Base-by-base conservation (phyloP, 2,113 vertebrate genomes). In the Panthera uncia region DNA sequence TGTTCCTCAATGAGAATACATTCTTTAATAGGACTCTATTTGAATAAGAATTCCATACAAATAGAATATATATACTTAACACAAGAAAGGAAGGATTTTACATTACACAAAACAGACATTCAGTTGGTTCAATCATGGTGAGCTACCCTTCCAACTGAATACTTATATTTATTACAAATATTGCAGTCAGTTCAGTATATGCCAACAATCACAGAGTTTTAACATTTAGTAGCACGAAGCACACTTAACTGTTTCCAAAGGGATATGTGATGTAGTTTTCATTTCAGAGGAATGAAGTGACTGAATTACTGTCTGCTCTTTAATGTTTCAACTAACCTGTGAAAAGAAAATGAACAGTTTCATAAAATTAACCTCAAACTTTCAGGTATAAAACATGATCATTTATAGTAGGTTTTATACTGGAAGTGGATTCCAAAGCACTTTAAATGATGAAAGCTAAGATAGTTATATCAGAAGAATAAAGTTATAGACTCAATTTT, bases 281-380 rank as follows among this genome's bases (percentile, higher is more conserved):
- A 18, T 3, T 57, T 48, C 76, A 94, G 23, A 93, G 71, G 79
- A 38, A 12, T 45, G 52, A 88, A 5, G 1, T 95, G 68, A 95
- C 0, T 38, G 19, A 36, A 89, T 99, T 99, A 99, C 99, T 99
- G 99, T 95, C 99, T 99, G 98, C 99, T 99, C 98, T 99, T 99
- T 97, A 99, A 97, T 29, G 99, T 99, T 97, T 99, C 99, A 98
- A 99, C 99, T 98, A 99, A 98, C 99, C 99, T 99, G 94, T 25
- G 73, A 94, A 94, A 19, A 97, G 65, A 98, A 31, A 98, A 61
- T 69, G 52, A 85, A 95, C 9, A 79, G 63, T 55, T 94, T 65
- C 50, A 33, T 52, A 74, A 89, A 48, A 80, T 90, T 61, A 86
- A 74, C 36, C 91, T 94, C 38, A 92, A 12, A 76, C n/a, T 55